These are phyloP conservation scores for Holothuria scabra DNA, from an alignment of 53 echinoderm and acorn worm genomes.

Conservation along the genomic window DNA sequence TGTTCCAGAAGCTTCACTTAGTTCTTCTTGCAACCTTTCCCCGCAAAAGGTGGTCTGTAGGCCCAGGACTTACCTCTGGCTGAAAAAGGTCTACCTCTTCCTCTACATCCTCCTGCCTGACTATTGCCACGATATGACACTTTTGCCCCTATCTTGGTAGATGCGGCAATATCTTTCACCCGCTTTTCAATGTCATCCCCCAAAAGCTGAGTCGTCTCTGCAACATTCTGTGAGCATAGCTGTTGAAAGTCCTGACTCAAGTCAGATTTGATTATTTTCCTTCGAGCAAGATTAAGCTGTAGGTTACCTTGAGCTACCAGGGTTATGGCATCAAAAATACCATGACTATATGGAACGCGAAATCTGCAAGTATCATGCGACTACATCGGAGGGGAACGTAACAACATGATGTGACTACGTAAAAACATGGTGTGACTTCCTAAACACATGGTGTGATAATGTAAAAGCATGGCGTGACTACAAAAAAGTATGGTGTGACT, in stretches of 20 bases:
- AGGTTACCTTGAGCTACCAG: slow-evolving; percentile 4
- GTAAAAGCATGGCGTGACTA: too few species aligned
- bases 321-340: slow-evolving; percentile 23
- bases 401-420: too few species aligned
- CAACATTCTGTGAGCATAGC: background rate
- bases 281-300: background rate
- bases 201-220: slow-evolving; percentile 12
- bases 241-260: slow-evolving; percentile 31
- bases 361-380: too few species aligned
- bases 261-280: slow-evolving; percentile 4
- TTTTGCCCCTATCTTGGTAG: slow-evolving; percentile 2
- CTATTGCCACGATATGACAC: background rate
- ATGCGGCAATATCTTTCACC: slow-evolving; percentile 6
- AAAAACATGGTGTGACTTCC: too few species aligned
- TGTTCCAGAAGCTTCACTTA: background rate
- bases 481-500: too few species aligned
- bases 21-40: background rate
- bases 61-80: background rate
- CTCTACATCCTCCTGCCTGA: background rate
- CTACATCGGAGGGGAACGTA: too few species aligned
- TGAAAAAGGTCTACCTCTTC: background rate
- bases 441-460: too few species aligned
- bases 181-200: slow-evolving; percentile 4
- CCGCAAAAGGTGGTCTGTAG: background rate
- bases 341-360: too few species aligned